Evolutionary conservation across 2,113 vertebrate genomes (phyloP), one percentile per base, ranked within the genome.

Genomic region (Columba janthina): DNA sequence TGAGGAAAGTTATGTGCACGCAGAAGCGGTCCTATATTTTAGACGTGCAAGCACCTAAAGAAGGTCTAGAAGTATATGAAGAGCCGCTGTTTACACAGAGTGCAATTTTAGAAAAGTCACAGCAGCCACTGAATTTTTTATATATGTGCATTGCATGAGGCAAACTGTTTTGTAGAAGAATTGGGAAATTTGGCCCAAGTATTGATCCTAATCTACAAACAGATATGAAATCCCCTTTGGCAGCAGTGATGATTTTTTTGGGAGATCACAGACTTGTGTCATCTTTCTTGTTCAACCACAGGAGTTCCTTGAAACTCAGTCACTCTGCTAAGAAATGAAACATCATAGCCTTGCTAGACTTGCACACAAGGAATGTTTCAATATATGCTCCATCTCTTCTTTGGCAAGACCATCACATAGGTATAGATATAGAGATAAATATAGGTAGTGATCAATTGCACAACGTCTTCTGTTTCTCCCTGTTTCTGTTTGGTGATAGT

Each of bases 231-330:
- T 92, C 80, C 93, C 85, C 92, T 61, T 77, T 86, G 82, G 69
- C 53, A 80, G 75, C 57, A 50, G 21, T 54, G 76, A 65, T 6
- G 9, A 17, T 80, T 90, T 84, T 90, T 90, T 94, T 34, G 38
- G 92, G 94, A 88, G 64, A 67, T 90, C 76, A 80, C 72, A 89
- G 60, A 19, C 56, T 86, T 80, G 36, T 53, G 56, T 97, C 70
- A 81, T 87, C 89, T 96, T 48, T 79, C 90, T 71, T 56, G 34
- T 80, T 83, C 90, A 88, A 89, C 94, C 90, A 57, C 84, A 92
- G 18, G 24, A 24, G 40, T 62, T 95, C 71, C 36, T 81, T 89
- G 57, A 62, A 82, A 61, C 84, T 87, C 83, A 56, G 61, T 92
- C 61, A 57, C 73, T 77, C 46, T 91, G 60, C 80, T 17, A 20